Evolutionary conservation across 1,140 invertebrate species (phyloP).

Genomic region (Conopomorpha cramerella): DNA sequence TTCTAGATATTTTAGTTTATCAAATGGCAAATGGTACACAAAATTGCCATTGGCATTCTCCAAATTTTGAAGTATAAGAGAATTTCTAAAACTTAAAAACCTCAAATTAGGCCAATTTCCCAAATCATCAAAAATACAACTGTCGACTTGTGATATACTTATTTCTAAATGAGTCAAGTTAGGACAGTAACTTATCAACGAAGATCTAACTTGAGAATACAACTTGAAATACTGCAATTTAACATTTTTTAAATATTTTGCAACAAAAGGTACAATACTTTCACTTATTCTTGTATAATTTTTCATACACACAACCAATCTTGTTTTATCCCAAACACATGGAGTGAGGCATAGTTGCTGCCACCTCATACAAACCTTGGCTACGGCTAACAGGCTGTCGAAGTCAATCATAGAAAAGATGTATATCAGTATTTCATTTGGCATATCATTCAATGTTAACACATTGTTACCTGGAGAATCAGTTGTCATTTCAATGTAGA

Average conservation of each 20-base stretch:
- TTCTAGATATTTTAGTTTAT: conserved; percentile 45
- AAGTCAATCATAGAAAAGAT: conserved; percentile 59
- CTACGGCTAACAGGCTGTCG: conserved; percentile 49
- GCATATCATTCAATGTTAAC: conserved; percentile 53
- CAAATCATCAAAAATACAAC: conserved; percentile 56
- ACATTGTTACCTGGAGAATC: conserved; percentile 22
- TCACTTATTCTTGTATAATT: conserved; percentile 55
- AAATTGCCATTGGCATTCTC: conserved; percentile 50
- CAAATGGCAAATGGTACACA: conserved; percentile 54
- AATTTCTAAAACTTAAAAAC: conserved; percentile 57
- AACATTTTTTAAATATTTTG: conserved; percentile 55
- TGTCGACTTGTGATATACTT: conserved; percentile 58
- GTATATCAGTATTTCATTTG: conserved; percentile 58
- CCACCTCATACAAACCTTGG: conserved; percentile 55
- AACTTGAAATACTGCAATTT: conserved; percentile 61
- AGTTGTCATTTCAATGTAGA: conserved; percentile 47
- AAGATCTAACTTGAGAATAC: conserved; percentile 54
- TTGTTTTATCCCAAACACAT: conserved; percentile 54
- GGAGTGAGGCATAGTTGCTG: conserved; percentile 50
- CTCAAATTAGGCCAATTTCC: conserved; percentile 53
- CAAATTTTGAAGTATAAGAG: conserved; percentile 45
- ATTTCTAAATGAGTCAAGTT: conserved; percentile 60
- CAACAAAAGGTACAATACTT: conserved; percentile 53
- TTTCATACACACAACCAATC: conserved; percentile 56
- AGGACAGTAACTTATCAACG: conserved; percentile 52